Evolutionary conservation across 2,888 invertebrate species (phyloP).

Genomic region (Callosobruchus maculatus): DNA sequence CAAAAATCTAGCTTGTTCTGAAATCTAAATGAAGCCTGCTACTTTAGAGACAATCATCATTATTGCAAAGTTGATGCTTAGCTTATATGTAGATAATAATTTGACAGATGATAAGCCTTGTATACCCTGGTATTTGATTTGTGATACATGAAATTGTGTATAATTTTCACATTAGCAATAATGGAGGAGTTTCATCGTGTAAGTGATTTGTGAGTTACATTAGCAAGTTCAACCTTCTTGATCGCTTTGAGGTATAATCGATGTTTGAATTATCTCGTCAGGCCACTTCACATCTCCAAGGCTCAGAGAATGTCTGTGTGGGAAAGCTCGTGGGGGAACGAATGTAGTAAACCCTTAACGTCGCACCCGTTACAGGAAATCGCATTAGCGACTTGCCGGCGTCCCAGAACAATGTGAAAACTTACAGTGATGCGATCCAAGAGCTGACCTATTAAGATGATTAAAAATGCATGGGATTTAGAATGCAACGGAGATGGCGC

Average conservation of each 20-base stretch:
- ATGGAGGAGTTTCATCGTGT: too few relatives aligned
- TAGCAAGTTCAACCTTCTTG: not conserved
- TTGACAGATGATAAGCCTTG: too few relatives aligned
- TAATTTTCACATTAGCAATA: too few relatives aligned
- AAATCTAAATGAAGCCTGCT: too few relatives aligned
- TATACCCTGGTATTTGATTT: too few relatives aligned
- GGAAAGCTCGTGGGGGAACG: not conserved
- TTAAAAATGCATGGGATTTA: not conserved
- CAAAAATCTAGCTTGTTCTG: too few relatives aligned
- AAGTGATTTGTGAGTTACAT: too few relatives aligned
- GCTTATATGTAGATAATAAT: too few relatives aligned
- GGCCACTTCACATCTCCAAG: not conserved
- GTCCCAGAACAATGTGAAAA: not conserved
- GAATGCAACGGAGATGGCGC: not conserved
- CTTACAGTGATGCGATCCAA: not conserved
- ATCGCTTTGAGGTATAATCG: not conserved
- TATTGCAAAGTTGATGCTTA: too few relatives aligned
- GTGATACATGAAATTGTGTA: too few relatives aligned
- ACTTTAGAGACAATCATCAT: too few relatives aligned
- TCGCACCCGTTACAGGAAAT: not conserved
- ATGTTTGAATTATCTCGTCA: not conserved
- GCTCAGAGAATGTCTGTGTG: not conserved
- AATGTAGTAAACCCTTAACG: not conserved
- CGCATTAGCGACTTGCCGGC: not conserved
- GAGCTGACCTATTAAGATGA: not conserved